Base-by-base conservation (phyloP, 2,888 invertebrate species). In the Gastracanthus pulcherrimus region DNA sequence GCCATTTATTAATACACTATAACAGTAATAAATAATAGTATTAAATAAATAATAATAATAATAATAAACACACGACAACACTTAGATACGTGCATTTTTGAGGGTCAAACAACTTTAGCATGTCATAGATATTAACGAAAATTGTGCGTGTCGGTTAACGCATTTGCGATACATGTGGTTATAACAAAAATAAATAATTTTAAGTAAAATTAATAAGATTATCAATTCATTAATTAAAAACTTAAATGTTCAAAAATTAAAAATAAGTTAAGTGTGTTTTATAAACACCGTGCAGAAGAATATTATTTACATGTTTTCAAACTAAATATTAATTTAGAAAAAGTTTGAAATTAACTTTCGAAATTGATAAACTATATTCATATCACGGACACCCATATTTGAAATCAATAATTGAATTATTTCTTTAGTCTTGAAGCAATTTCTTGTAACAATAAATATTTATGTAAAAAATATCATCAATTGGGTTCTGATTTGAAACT, bases 31-130 rank as follows among this genome's bases (percentile, higher is more conserved):
- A 48, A 70, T 55, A 38, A 29, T 29, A 66, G 0, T 26, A 64
- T 29, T 19, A 60, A 16, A 64, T 58, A 76, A 58, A 29, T 67
- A 26, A 67, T 66, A 70, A 29, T 72, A n/a, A n/a, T n/a, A n/a
- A n/a, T n/a, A n/a, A n/a, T n/a, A n/a, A n/a, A 79, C 55, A 82
- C 23, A 66, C 55, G 55, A 60, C 66, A 76, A 77, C 69, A 80
- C 67, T 70, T 66, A 74, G 34, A 51, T 41, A 80, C 74, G 74
- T 82, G 77, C 82, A 77, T 48, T 70, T 80, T 82, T 76, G 75
- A 81, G 74, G 82, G 80, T 82, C 77, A 82, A 81, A 79, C 77
- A 71, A 72, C 76, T 77, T 45, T 70, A 29, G 45, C 75, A 79
- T 66, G 41, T 67, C 77, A 76, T n/a, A 58, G 11, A 31, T 23